Base-by-base conservation (phyloP, 35 echinoderm and acorn worm genomes). In the Ophioderma brevispina region DNA sequence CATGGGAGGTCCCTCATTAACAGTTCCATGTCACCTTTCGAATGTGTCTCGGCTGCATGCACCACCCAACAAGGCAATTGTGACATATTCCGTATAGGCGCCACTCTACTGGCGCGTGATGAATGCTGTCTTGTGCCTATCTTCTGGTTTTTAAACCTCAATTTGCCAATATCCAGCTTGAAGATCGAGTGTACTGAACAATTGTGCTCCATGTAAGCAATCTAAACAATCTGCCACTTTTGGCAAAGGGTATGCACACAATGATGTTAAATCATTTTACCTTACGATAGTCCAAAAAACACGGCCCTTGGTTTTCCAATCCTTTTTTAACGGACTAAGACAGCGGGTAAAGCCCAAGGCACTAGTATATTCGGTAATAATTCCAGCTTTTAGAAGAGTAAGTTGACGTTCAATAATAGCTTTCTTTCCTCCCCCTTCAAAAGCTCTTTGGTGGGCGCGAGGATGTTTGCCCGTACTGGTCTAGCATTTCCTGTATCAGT, bases 341-440 rank as follows among this genome's bases (percentile, higher is more conserved):
- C 84, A 4, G 88, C 78, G 13, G 93, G 89, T 1, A 89, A 91
- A 35, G 92, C 87, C 81, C 75, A 95, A 19, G 88, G 82, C n/a
- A 64, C 89, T 95, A 34, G 64, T 81, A 33, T 52, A 86, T 46
- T 94, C 93, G 18, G 41, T 40, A 25, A 94, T 94, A 0, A 94
- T 82, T 0, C 87, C 88, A 35, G 78, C 41, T 17, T 91, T 46
- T n/a, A n/a, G n/a, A n/a, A n/a, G n/a, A n/a, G n/a, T n/a, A 28
- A 91, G 55, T 10, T 91, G 77, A 19, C 77, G 50, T 37, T 86
- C 23, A 13, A 94, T 90, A 30, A 89, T 41, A n/a, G n/a, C n/a
- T 34, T 80, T 85, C 40, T 84, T 59, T 77, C 82, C 91, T 40
- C 88, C 78, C 17, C 42, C 31, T 37, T 86, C 70, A 31, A 88